These are phyloP conservation scores for Puntigrus tetrazona DNA, from an alignment of 2,113 vertebrate species.

Conservation along the genomic window DNA sequence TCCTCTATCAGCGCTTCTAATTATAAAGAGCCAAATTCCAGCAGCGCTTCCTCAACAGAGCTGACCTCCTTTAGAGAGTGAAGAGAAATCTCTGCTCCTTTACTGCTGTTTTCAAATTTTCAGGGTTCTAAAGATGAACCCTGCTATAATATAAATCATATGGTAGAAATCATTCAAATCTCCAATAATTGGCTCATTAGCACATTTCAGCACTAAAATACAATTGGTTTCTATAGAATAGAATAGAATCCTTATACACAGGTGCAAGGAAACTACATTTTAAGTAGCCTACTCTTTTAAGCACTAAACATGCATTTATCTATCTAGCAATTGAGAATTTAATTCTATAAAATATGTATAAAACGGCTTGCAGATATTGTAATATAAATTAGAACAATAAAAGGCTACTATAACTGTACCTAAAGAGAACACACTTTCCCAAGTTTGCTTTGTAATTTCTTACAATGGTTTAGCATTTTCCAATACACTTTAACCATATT, in stretches of 20 bases:
- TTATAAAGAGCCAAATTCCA: constrained; percentile 68
- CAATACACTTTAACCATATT: background rate
- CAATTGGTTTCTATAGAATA: background rate
- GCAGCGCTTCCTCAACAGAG: constrained; percentile 70
- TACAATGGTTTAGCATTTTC: background rate
- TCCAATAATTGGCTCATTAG: background rate
- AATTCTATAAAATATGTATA: background rate
- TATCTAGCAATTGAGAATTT: background rate
- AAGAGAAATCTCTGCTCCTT: background rate
- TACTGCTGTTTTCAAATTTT: background rate
- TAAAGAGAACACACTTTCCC: background rate
- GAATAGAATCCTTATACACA: too few relatives aligned
- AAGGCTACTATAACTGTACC: background rate
- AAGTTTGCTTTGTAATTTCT: background rate
- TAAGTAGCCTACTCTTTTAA: too few relatives aligned
- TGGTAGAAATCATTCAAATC: background rate
- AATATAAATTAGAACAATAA: background rate
- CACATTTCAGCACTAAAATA: background rate
- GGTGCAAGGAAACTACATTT: too few relatives aligned
- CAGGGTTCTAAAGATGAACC: background rate
- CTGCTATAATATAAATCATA: background rate
- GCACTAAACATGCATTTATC: too few relatives aligned
- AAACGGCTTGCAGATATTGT: background rate
- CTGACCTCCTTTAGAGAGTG: constrained; percentile 64
- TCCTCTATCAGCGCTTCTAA: constrained; percentile 50